A percentile compares a stretch with the other conserved stretches of the same genome.
Evolutionary conservation across 2,888 invertebrate species (phyloP).

Genomic region (Trachelus iudaicus): DNA sequence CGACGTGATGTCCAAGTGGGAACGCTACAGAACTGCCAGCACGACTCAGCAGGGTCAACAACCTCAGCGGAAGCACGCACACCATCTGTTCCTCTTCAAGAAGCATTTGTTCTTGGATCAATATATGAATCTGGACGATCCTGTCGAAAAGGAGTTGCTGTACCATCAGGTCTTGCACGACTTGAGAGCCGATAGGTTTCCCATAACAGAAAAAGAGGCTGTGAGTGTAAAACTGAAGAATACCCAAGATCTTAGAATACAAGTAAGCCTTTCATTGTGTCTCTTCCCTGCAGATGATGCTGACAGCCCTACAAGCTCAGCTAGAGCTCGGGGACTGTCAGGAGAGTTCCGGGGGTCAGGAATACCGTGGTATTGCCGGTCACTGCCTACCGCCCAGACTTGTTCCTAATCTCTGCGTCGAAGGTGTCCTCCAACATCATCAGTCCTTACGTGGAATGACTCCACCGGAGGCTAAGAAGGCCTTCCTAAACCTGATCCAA

Average conservation of each 20-base stretch:
- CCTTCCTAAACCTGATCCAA: constrained; percentile 91
- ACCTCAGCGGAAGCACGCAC: constrained; percentile 67
- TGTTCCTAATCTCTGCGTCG: constrained; percentile 80
- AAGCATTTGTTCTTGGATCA: constrained; percentile 86
- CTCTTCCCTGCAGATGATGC: constrained; percentile 79
- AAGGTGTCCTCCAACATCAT: constrained; percentile 91
- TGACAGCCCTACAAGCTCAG: constrained; percentile 93
- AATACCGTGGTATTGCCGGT: constrained; percentile 77
- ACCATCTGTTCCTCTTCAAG: constrained; percentile 80
- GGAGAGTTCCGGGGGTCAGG: constrained; percentile 71
- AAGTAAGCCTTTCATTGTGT: background rate
- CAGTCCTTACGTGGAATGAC: constrained; percentile 89
- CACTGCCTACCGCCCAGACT: constrained; percentile 87
- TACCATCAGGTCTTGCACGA: constrained; percentile 95
- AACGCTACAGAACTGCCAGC: constrained; percentile 82
- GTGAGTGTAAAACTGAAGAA: constrained; percentile 69
- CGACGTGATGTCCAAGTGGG: constrained; percentile 96
- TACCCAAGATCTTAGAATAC: no score
- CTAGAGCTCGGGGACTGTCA: constrained; percentile 88
- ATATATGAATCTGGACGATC: constrained; percentile 82
- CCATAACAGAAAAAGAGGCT: constrained; percentile 93
- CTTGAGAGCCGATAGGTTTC: constrained; percentile 89
- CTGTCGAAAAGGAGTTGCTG: constrained; percentile 92
- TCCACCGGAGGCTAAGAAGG: constrained; percentile 88
- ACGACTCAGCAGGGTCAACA: constrained; percentile 62